Base-by-base conservation (phyloP, 2,797 vertebrate genomes). In the Coregonus suidteri region DNA sequence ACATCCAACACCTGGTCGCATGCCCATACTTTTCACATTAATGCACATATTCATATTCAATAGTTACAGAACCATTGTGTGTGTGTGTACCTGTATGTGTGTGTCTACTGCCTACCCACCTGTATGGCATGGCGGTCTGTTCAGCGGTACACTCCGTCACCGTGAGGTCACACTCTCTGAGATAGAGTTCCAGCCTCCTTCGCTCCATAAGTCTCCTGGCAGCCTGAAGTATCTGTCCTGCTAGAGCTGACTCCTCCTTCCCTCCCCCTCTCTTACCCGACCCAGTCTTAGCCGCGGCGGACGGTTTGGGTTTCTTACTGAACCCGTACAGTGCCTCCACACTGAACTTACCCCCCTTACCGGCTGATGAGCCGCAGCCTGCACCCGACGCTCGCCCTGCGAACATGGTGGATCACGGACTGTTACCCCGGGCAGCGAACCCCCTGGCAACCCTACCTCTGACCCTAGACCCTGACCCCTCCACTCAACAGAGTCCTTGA, bases 241-340 rank as follows among this genome's bases (percentile, higher is more conserved):
- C 84, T 53, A 88, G 64, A 9, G 14, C 0, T 0, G 80, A 79
- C 25, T 88, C 88, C 1, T 84, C 79, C 54, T 86, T 82, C 20
- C 81, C 85, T 0, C 81, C 35, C 89, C 83, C 62, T 77, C 53
- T 56, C 78, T 79, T 77, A 78, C 81, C 69, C 81, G 80, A 25
- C 80, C 84, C 15, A 59, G 18, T 75, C 91, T 81, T 35, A 88
- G 82, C 52, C 75, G 64, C 35, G 77, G 81, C 75, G 79, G 80
- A 78, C 1, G 77, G 79, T 25, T 91, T 94, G 0, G 84, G 80
- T 77, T 93, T 93, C 83, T 92, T 93, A 79, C 77, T 90, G 77
- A 89, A 90, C 0, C 93, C 93, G 0, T 93, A 94, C 4, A 94
- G 81, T 6, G 94, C 93, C 54, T 94, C 93, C 83, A 93, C 87